Percentiles rank a stretch among this genome's conserved stretches.
Conservation (phyloP, 1,140 invertebrate species). For the Drosophila malerkotliana region DNA sequence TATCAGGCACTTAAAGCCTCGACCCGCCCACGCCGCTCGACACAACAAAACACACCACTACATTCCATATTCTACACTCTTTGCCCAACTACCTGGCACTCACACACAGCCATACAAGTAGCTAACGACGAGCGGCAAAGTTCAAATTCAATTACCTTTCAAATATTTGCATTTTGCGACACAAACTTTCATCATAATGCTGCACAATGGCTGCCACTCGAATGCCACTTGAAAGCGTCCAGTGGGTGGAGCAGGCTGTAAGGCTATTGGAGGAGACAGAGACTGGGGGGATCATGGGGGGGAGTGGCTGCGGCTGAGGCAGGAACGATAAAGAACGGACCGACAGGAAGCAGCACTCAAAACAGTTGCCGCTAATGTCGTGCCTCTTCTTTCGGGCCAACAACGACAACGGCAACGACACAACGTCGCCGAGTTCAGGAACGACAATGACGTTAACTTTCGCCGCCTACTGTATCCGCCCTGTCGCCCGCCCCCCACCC, state of each 20-base stretch:
- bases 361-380: constrained; percentile 80
- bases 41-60: constrained; percentile 3
- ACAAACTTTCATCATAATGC: constrained; percentile 81
- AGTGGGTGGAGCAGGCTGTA: constrained; percentile 17
- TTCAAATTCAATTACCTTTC: constrained; percentile 83
- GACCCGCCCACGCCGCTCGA: neutral
- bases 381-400: constrained; percentile 56
- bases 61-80: neutral
- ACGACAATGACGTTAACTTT: constrained; percentile 77
- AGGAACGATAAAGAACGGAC: constrained; percentile 68
- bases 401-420: constrained; percentile 46
- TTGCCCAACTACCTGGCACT: neutral
- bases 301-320: constrained; percentile 1
- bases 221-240: constrained; percentile 74
- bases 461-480: constrained; percentile 66
- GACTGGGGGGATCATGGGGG: neutral
- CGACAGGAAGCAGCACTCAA: constrained; percentile 76
- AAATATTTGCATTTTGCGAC: constrained; percentile 83
- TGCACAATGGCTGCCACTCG: constrained; percentile 81
- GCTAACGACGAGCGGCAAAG: constrained; percentile 68
- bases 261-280: neutral
- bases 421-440: constrained; percentile 44
- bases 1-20: constrained; percentile 49
- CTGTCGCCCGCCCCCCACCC: constrained; percentile 2
- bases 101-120: constrained; percentile 26